Evolutionary conservation across 1,140 invertebrate species (phyloP), one percentile per base, ranked within the genome.

Genomic region (Conopomorpha cramerella): DNA sequence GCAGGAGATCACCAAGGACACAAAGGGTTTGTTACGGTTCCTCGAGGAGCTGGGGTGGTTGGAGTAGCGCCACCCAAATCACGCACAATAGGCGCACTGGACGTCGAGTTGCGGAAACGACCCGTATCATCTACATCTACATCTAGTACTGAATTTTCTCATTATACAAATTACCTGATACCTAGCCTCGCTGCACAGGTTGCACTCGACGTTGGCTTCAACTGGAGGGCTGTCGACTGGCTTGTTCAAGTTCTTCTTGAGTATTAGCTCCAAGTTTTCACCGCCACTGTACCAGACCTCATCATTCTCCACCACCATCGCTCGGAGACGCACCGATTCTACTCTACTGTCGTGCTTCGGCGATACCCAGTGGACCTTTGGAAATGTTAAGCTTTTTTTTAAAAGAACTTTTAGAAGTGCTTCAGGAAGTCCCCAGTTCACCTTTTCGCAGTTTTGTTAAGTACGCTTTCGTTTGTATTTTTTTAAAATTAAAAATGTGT

Each of bases 321-420:
- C 70, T 0, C 70, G 49, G 2, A 74, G 43, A 3, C 70, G 51
- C 1, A 74, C 51, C 12, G 30, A 41, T 19, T 60, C 49, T 1
- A 51, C 46, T 0, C 32, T 40, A 1, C 46, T 30, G 36, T 45
- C 56, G 36, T 55, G 50, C 31, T 59, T 67, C 15, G 70, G 70
- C 1, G 70, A 70, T 10, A 74, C 46, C 70, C 70, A 74, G 23
- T 74, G 66, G 8, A 74, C 50, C 70, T 74, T n/a, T n/a, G n/a
- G n/a, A n/a, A n/a, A n/a, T n/a, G n/a, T n/a, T n/a, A n/a, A n/a
- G n/a, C n/a, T n/a, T n/a, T n/a, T n/a, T n/a, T n/a, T n/a, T n/a
- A n/a, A n/a, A n/a, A n/a, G n/a, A n/a, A n/a, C n/a, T n/a, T n/a
- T n/a, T n/a, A n/a, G n/a, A n/a, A n/a, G n/a, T n/a, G n/a, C n/a